Evolutionary conservation across 1,140 invertebrate genomes (phyloP).

Genomic region (Drosophila pseudoananassae): DNA sequence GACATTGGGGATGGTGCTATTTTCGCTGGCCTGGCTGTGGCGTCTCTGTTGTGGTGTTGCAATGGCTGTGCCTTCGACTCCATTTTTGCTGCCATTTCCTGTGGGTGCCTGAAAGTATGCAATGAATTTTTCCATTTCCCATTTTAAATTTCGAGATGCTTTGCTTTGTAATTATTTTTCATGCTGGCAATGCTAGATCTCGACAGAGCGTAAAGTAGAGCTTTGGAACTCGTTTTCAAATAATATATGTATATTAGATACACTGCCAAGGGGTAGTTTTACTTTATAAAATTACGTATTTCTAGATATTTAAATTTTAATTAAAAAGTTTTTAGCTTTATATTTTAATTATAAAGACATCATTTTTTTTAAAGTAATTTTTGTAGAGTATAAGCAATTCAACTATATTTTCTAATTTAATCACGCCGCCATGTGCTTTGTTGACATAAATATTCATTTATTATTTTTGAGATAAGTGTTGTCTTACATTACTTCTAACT

Average conservation of each 20-base stretch:
- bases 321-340: neutral
- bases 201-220: neutral
- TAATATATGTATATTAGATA: neutral
- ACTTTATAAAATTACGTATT: no score
- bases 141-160: neutral
- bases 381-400: neutral
- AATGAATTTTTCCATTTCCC: slow-evolving; percentile 12
- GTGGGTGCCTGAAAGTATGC: slow-evolving; percentile 58
- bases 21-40: slow-evolving; percentile 29
- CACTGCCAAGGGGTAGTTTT: neutral
- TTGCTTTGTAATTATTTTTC: neutral
- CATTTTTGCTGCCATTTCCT: slow-evolving; percentile 16
- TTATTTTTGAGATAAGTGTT: neutral
- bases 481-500: neutral
- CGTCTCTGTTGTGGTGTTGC: slow-evolving; percentile 21
- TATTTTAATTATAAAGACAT: neutral
- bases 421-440: neutral
- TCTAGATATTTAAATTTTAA: neutral
- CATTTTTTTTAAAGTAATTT: no score
- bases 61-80: neutral
- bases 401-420: neutral
- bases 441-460: neutral
- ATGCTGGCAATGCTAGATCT: slow-evolving; percentile 19
- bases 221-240: slow-evolving; percentile 3
- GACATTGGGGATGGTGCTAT: slow-evolving; percentile 7